Conservation (phyloP, 2,113 vertebrate genomes). For the Tiliqua scincoides region DNA sequence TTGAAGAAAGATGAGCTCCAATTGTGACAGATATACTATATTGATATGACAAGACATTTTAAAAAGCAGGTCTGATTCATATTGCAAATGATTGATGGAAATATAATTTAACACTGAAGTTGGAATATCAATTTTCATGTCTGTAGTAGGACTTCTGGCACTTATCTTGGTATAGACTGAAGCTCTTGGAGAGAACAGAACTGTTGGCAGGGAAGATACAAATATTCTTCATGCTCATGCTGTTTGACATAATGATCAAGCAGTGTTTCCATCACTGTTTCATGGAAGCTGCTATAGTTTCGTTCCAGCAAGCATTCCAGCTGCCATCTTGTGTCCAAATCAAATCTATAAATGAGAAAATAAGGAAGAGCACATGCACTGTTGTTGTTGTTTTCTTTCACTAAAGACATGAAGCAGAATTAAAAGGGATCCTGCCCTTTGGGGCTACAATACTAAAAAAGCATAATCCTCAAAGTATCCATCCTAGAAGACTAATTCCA, state of each 20-base stretch:
- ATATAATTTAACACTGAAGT: neutral
- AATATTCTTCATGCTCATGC: constrained; percentile 9
- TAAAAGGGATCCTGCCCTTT: constrained; percentile 25
- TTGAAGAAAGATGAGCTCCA: neutral
- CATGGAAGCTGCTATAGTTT: accelerated
- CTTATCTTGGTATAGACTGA: neutral
- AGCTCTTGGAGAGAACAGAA: constrained; percentile 21
- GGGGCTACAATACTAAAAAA: neutral
- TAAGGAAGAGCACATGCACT: neutral
- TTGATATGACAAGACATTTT: neutral
- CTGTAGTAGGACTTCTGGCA: neutral
- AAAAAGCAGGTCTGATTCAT: constrained; percentile 27
- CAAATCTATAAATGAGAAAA: constrained; percentile 10
- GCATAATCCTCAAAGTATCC: neutral
- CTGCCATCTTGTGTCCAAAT: neutral
- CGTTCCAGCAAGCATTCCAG: neutral
- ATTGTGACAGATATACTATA: neutral
- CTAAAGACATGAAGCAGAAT: neutral
- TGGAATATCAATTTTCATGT: neutral
- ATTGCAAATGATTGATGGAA: constrained; percentile 19
- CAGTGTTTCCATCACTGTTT: accelerated
- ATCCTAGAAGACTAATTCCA: neutral
- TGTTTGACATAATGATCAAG: neutral
- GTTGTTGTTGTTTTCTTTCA: neutral
- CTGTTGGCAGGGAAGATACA: constrained; percentile 19